Evolutionary conservation across 2,888 invertebrate genomes (phyloP).

Genomic region (Limnephilus marmoratus): DNA sequence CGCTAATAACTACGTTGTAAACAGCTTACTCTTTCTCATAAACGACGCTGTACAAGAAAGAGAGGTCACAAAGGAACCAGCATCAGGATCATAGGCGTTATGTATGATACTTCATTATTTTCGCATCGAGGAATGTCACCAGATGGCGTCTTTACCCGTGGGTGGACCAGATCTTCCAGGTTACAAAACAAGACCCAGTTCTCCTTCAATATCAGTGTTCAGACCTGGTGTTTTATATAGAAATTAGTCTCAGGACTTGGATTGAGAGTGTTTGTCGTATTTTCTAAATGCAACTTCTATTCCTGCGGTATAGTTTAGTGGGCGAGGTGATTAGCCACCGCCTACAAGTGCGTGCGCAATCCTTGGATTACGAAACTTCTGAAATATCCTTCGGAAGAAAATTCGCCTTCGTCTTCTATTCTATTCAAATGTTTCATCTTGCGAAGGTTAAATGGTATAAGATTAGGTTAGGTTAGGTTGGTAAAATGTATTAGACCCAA

Average conservation of each 20-base stretch:
- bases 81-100: not conserved
- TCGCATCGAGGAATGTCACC: constrained; percentile 21
- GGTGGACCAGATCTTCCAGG: constrained; percentile 21
- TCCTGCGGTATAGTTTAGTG: not conserved
- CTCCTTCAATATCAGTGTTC: not conserved
- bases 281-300: not conserved
- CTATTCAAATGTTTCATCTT: too few species aligned
- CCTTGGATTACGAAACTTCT: not conserved
- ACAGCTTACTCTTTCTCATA: not conserved
- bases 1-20: not conserved
- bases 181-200: not conserved
- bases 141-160: constrained; percentile 12
- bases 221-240: not conserved
- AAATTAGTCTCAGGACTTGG: not conserved
- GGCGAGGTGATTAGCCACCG: not conserved
- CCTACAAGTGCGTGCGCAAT: constrained; percentile 10
- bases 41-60: not conserved
- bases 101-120: constrained; percentile 2
- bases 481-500: not conserved
- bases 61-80: not conserved
- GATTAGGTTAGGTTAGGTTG: too few species aligned
- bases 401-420: not conserved
- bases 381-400: not conserved
- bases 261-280: not conserved
- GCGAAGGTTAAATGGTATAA: not conserved